Evolutionary conservation across 2,888 invertebrate genomes (phyloP).

Genomic region (Serripes groenlandicus): DNA sequence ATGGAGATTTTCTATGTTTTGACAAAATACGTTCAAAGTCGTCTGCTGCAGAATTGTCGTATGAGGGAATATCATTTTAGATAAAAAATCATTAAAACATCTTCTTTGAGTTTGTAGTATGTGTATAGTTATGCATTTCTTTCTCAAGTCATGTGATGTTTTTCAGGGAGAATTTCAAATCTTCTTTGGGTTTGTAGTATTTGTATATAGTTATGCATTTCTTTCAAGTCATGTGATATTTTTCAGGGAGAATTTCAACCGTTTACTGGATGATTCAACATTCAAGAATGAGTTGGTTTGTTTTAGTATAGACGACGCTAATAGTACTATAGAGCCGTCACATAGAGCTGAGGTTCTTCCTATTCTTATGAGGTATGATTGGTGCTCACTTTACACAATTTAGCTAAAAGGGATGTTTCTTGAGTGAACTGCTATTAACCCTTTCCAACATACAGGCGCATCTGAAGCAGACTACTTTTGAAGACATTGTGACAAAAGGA

Average conservation of each 20-base stretch:
- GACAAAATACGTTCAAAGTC: too few relatives aligned
- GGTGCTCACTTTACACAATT: too few relatives aligned
- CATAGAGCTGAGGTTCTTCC: constrained; percentile 90
- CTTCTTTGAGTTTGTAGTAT: too few relatives aligned
- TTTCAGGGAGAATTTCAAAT: not conserved
- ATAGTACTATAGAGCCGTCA: constrained; percentile 90
- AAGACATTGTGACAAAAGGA: not conserved
- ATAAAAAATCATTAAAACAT: too few relatives aligned
- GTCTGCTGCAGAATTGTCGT: too few relatives aligned
- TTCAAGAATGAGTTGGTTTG: constrained; percentile 94
- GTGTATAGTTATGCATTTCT: not conserved
- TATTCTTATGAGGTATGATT: constrained; percentile 86
- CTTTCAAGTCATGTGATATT: not conserved
- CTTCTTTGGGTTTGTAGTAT: not conserved
- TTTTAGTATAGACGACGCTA: constrained; percentile 93
- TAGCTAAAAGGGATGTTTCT: too few relatives aligned
- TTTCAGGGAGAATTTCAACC: constrained; percentile 91
- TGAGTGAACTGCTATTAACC: too few relatives aligned
- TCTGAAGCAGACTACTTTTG: not conserved
- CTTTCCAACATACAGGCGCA: too few relatives aligned
- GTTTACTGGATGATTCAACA: constrained; percentile 94
- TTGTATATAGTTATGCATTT: not conserved
- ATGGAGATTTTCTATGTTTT: too few relatives aligned
- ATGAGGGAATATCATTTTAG: too few relatives aligned
- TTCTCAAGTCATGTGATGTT: not conserved